Percentiles rank a stretch among this genome's conserved stretches.
phyloP scores from a whole-genome alignment of 1,140 invertebrate genomes.

The Micrasema minimum region DNA sequence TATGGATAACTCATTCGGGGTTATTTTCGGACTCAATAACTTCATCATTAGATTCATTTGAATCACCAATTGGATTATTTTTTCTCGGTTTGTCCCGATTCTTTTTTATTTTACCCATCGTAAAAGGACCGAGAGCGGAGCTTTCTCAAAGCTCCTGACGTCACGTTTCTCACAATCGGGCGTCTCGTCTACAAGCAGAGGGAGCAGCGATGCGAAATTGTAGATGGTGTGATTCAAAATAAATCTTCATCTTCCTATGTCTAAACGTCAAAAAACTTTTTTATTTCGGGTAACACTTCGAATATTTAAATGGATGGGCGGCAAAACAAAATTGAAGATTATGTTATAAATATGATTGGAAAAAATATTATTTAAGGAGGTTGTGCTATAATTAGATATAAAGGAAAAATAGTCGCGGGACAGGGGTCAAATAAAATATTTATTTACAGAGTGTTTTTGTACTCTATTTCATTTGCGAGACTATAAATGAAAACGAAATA shows the following conservation, averaged over 20 bases:
- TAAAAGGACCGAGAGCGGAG: constrained; percentile 64
- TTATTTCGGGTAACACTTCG: background rate
- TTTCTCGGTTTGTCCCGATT: constrained; percentile 27
- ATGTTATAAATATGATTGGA: too few relatives aligned
- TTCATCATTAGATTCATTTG: constrained; percentile 22
- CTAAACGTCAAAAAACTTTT: background rate
- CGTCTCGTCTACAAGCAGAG: constrained; percentile 72
- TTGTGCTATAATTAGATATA: too few relatives aligned
- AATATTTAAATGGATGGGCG: constrained; percentile 11
- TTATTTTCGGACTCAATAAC: constrained; percentile 29
- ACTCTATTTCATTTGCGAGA: too few relatives aligned
- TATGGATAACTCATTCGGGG: constrained; percentile 52
- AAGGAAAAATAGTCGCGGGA: too few relatives aligned
- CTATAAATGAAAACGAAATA: too few relatives aligned
- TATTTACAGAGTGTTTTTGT: too few relatives aligned
- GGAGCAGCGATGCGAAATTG: constrained; percentile 71
- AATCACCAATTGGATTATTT: constrained; percentile 18
- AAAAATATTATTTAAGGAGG: too few relatives aligned
- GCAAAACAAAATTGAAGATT: too few relatives aligned
- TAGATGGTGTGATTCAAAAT: constrained; percentile 68
- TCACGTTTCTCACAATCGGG: constrained; percentile 68
- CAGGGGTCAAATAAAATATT: too few relatives aligned
- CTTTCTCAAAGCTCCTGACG: constrained; percentile 75
- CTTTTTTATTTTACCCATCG: constrained; percentile 41
- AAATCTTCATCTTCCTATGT: constrained; percentile 64